A percentile compares a stretch with the other conserved stretches of the same genome.
Evolutionary conservation across 2,797 vertebrate species (phyloP).

Genomic region (Anomalospiza imberbis): DNA sequence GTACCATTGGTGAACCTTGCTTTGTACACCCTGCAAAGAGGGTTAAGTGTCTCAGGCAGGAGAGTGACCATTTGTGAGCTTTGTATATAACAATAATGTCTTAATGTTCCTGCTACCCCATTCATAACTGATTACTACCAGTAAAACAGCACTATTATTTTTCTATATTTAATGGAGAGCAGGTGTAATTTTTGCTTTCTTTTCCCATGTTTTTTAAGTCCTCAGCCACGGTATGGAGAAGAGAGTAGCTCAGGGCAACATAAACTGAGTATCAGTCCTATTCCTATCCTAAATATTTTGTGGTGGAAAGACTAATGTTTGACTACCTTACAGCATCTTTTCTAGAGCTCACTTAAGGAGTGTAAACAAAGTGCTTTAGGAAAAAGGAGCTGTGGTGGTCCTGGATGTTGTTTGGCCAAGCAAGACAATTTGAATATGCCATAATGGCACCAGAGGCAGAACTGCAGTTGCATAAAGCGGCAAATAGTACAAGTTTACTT

Average conservation of each 20-base stretch:
- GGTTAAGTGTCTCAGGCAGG: background rate
- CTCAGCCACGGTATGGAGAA: background rate
- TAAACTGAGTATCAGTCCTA: background rate
- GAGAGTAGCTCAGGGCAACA: background rate
- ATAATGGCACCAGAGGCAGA: background rate
- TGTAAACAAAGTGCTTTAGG: background rate
- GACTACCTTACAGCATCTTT: background rate
- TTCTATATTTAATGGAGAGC: background rate
- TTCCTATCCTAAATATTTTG: background rate
- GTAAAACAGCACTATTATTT: background rate
- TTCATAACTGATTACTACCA: background rate
- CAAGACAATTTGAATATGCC: background rate
- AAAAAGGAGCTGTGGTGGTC: background rate
- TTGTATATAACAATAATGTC: background rate
- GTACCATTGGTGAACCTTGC: background rate
- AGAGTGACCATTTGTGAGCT: background rate
- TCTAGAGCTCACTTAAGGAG: background rate
- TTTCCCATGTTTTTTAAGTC: background rate
- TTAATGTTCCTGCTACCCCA: background rate
- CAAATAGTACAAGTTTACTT: background rate
- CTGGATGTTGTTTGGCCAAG: background rate
- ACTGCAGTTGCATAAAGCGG: background rate
- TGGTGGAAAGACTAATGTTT: background rate
- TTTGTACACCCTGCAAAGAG: background rate
- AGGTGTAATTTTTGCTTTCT: background rate